phyloP scores from a whole-genome alignment of 2,888 invertebrate species.

The Acanthosepion esculentum region DNA sequence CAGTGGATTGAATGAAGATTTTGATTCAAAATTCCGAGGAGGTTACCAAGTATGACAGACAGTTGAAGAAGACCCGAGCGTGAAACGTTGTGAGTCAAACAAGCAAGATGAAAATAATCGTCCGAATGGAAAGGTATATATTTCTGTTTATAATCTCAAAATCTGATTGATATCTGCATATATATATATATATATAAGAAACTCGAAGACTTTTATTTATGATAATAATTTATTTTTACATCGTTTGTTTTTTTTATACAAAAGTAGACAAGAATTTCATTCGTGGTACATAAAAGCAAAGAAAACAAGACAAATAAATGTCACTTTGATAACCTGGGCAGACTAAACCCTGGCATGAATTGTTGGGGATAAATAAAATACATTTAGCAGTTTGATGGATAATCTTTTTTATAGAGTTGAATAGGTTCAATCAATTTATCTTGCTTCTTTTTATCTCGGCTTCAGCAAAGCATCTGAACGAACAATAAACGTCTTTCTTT shows the following conservation, averaged over 20 bases:
- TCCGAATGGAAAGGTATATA: no score
- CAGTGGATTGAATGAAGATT: no score
- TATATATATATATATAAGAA: background rate
- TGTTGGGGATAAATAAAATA: background rate
- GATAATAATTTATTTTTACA: constrained; percentile 33
- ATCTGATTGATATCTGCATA: background rate
- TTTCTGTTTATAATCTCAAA: no score
- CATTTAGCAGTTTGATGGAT: background rate
- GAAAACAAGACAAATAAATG: background rate
- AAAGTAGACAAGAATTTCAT: constrained; percentile 33
- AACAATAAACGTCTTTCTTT: background rate
- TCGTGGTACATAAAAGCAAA: background rate
- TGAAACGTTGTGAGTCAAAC: no score
- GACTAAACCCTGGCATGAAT: background rate
- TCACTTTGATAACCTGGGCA: background rate
- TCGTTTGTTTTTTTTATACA: background rate
- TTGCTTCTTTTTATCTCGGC: background rate
- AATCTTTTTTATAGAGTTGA: background rate
- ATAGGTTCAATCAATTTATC: background rate
- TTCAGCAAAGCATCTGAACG: background rate
- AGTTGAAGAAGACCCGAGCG: no score
- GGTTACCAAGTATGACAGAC: no score
- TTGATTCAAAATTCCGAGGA: no score
- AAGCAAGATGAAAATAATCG: no score
- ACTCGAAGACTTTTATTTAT: background rate